A percentile compares a stretch with the other conserved stretches of the same genome.
Conservation (phyloP, 2,797 vertebrate species). For the Protonibea diacanthus region DNA sequence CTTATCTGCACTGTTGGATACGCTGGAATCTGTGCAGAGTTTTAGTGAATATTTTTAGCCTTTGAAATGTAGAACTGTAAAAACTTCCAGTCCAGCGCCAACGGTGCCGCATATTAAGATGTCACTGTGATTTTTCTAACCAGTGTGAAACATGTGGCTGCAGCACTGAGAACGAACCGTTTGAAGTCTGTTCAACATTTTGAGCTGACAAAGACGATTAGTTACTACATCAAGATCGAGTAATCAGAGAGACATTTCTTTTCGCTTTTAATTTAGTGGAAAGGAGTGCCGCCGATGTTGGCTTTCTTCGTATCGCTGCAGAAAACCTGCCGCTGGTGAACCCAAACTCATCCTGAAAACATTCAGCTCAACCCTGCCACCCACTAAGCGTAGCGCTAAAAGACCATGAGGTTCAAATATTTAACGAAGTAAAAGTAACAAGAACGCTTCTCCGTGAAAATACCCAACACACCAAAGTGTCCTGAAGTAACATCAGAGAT, state of each 20-base stretch:
- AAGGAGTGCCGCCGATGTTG: slow-evolving; percentile 4
- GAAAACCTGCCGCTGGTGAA: slow-evolving; percentile 26
- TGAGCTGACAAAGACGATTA: slow-evolving; percentile 41
- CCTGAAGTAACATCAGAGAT: no score
- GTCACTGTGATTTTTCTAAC: slow-evolving; percentile 39
- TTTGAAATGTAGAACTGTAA: slow-evolving; percentile 39
- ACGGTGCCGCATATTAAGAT: slow-evolving; percentile 13
- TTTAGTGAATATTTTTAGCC: slow-evolving; percentile 24
- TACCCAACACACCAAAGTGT: no score
- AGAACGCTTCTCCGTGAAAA: no score
- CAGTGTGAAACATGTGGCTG: slow-evolving; percentile 49
- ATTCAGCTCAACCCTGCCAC: neutral
- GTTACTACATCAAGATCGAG: slow-evolving; percentile 21
- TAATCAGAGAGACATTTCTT: slow-evolving; percentile 55
- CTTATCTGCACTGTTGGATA: slow-evolving; percentile 44
- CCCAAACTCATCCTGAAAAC: neutral
- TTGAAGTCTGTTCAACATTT: slow-evolving; percentile 46
- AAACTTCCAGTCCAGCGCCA: slow-evolving; percentile 10
- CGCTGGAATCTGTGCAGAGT: slow-evolving; percentile 25
- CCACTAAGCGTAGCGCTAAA: neutral
- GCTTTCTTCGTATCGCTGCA: neutral
- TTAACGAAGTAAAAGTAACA: neutral
- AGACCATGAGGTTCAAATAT: neutral
- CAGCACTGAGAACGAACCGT: neutral
- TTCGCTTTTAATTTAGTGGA: slow-evolving; percentile 36